Evolutionary conservation across 2,888 invertebrate genomes (phyloP), one percentile per base, ranked within the genome.

Genomic region (Coelopa pilipes): DNA sequence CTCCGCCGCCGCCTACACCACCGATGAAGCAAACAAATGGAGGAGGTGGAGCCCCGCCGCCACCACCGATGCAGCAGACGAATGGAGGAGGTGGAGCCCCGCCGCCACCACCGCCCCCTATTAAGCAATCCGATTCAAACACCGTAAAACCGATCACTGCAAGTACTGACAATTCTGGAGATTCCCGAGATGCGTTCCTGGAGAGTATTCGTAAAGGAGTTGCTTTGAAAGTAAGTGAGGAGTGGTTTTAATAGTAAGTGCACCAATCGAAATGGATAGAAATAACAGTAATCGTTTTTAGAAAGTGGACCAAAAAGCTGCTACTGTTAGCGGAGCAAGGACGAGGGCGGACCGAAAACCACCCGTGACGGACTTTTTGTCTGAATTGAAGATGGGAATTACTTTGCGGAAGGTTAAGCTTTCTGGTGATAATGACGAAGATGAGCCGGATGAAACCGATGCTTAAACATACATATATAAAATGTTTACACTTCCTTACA

Each of bases 281-380:
- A 4, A 34, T 34, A 7, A 34, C 2, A 34, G 7, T 7, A 34
- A 4, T 34, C 7, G 7, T 34, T 7, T 79, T 79, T 75, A 85
- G 86, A 85, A 85, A 81, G 80, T 83, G 4, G 74, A 83, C 62
- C 74, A 80, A 59, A 83, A 83, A 76, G 79, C 83, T 24, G 83
- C 84, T 21, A 84, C 84, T 11, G 80, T 84, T 34, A 84, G 83
- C 53, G 82, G 81, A 11, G 65, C 79, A 0, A 84, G 82, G 19
- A 80, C 84, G 5, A 76, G 81, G 1, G 77, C 79, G 1, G 82
- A 82, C 72, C 78, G 76, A 13, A 83, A 82, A 59, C 83, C 83
- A 19, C 77, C 78, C n/a, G 75, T 76, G 11, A 80, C 63, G 0
- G 83, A 83, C 73, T 84, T 83, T 62, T 60, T 83, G 7, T 81